Evolutionary conservation across 2,113 vertebrate genomes (phyloP).

Genomic region (Poecile atricapillus): DNA sequence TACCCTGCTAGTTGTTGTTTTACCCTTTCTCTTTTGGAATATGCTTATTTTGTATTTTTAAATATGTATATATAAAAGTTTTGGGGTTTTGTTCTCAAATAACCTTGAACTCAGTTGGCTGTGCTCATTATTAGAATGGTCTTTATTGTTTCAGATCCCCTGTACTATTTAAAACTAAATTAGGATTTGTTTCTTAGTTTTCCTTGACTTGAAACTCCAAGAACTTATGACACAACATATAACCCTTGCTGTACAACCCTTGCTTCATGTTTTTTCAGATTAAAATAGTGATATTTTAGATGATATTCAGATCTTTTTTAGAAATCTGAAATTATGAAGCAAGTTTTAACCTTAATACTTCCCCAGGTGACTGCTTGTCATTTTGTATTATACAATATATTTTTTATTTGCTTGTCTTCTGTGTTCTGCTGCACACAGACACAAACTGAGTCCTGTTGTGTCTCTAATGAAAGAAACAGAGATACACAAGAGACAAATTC

Average conservation of each 20-base stretch:
- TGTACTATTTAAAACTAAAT: background rate
- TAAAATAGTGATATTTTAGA: background rate
- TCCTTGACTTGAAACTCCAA: background rate
- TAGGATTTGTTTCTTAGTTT: background rate
- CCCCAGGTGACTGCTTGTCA: background rate
- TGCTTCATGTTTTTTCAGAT: background rate
- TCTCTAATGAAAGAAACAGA: constrained; percentile 9
- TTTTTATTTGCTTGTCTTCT: background rate
- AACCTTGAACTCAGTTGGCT: background rate
- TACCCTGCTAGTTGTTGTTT: background rate
- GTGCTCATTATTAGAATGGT: background rate
- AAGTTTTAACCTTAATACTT: background rate
- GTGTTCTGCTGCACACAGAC: background rate
- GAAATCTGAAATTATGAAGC: background rate
- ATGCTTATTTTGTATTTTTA: background rate
- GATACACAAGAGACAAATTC: background rate
- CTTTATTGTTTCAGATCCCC: background rate
- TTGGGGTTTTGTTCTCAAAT: background rate
- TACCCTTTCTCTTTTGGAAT: background rate
- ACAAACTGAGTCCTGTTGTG: background rate
- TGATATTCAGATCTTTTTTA: background rate
- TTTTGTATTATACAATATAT: background rate
- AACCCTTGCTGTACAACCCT: background rate
- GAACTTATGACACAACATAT: background rate
- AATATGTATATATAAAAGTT: background rate